Conservation (phyloP, 2,113 vertebrate species). For the Azemiops feae region DNA sequence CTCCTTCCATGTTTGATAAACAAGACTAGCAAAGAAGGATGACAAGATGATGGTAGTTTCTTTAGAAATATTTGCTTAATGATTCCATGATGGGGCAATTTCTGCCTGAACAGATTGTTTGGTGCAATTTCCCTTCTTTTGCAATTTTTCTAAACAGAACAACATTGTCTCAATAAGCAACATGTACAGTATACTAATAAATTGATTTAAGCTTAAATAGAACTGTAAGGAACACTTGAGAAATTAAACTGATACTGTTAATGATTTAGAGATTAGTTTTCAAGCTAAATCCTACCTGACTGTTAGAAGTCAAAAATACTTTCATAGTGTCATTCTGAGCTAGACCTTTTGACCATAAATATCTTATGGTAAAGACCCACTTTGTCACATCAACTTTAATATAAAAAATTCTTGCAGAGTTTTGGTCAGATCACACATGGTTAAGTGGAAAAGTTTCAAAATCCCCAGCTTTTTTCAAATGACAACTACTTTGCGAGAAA, state of each 20-base stretch:
- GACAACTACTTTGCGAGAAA: slow-evolving; percentile 45
- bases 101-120: neutral
- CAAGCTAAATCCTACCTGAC: slow-evolving; percentile 42
- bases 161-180: slow-evolving; percentile 1
- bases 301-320: neutral
- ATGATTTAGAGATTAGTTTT: slow-evolving; percentile 47
- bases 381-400: slow-evolving; percentile 14
- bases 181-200: slow-evolving; percentile 26
- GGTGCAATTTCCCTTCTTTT: neutral
- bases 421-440: slow-evolving; percentile 17
- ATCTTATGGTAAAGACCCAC: slow-evolving; percentile 24
- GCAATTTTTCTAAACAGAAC: neutral
- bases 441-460: slow-evolving; percentile 35
- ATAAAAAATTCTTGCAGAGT: slow-evolving; percentile 12
- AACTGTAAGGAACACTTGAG: slow-evolving; percentile 37
- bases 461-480: slow-evolving; percentile 29
- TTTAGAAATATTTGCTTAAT: neutral
- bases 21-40: neutral
- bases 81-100: neutral
- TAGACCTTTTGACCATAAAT: slow-evolving; percentile 41
- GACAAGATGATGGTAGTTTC: too few species aligned
- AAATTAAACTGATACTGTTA: slow-evolving; percentile 44
- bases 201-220: slow-evolving; percentile 55
- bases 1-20: neutral
- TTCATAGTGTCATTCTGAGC: slow-evolving; percentile 24